Base-by-base conservation (phyloP, 2,888 invertebrate genomes). In the Bugula neritina region DNA sequence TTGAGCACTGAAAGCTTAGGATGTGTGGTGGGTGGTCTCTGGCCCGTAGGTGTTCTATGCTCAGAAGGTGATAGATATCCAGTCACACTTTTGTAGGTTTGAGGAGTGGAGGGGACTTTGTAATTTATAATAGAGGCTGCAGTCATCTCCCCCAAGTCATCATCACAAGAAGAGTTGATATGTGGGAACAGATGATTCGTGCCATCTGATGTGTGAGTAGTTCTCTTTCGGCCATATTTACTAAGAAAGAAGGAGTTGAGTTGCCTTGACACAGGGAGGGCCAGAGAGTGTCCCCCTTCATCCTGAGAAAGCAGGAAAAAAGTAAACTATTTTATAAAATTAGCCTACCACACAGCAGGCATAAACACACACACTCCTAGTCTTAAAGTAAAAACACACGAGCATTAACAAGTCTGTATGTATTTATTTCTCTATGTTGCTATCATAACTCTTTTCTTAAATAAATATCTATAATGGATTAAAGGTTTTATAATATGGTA, bases 111-210 rank as follows among this genome's bases (percentile, higher is more conserved):
- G 3, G 63, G 63, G 27, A 63, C 63, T 31, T 63, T 63, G 34
- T 63, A 63, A n/a, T 63, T 63, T 25, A 63, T 63, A 31, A 63
- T 63, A 31, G 63, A 63, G 27, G 63, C 29, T 63, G 63, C 63
- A 63, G 63, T 63, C 63, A 63, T 63, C 10, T 63, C 63, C 13
- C 63, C 63, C 5, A 63, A n/a, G n/a, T 55, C 55, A 23, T 5
- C 5, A 5, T 63, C 63, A 31, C 10, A 63, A 13, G 63, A 29
- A 25, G 63, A 63, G 34, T 63, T 27, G 63, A 63, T 63, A 27
- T 63, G 31, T 25, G 63, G 63, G 27, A 63, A 63, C 3, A 63
- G 34, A n/a, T 63, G 27, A 34, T n/a, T 55, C 3, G 21, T 5
- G 25, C n/a, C 25, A n/a, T 25, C 25, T 13, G 55, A 5, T 17